Percentiles rank a stretch among this genome's conserved stretches.
Conservation (phyloP, 2,797 vertebrate genomes). For the Mycteria americana region DNA sequence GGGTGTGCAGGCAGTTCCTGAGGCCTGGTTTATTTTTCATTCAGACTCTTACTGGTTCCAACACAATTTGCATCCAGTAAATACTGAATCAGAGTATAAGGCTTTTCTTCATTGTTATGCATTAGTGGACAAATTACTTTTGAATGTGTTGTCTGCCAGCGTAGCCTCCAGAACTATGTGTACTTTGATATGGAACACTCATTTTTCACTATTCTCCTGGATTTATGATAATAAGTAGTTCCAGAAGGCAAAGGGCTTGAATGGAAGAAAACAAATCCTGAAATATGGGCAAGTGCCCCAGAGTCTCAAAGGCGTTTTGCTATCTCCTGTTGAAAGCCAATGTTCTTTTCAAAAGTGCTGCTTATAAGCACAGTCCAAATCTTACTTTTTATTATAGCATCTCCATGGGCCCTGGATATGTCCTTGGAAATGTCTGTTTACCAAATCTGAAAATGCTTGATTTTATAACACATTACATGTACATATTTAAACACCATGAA, state of each 20-base stretch:
- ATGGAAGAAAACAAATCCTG: not conserved
- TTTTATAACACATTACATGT: not conserved
- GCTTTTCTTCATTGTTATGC: not conserved
- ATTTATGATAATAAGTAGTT: not conserved
- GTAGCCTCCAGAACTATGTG: not conserved
- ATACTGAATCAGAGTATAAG: not conserved
- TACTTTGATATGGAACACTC: not conserved
- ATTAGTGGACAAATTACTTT: not conserved
- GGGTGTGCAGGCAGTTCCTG: not conserved
- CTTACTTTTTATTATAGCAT: not conserved
- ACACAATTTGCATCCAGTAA: not conserved
- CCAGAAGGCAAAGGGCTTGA: not conserved
- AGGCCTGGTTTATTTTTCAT: not conserved
- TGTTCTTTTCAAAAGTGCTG: not conserved
- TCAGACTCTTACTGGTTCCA: not conserved
- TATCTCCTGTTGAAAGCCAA: not conserved
- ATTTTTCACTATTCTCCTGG: not conserved
- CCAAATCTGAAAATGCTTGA: not conserved
- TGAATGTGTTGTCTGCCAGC: not conserved
- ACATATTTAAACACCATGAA: not conserved
- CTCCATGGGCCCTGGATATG: not conserved
- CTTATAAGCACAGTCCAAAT: not conserved
- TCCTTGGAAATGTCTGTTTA: not conserved
- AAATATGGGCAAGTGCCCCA: not conserved
- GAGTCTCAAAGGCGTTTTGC: not conserved